Evolutionary conservation across 2,113 vertebrate species (phyloP).

Genomic region (Muscicapa adusta): DNA sequence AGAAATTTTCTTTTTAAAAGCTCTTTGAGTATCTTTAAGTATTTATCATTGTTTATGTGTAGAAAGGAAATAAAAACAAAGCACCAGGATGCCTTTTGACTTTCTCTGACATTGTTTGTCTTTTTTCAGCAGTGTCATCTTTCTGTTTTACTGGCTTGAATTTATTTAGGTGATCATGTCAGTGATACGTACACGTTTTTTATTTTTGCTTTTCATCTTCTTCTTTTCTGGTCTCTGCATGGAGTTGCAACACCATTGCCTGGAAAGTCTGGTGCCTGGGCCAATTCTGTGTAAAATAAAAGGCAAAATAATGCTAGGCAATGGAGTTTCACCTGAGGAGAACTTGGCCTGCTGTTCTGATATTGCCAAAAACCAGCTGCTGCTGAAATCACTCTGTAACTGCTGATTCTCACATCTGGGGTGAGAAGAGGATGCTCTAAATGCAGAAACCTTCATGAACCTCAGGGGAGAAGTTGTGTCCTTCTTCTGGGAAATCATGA

Average conservation of each 20-base stretch:
- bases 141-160: neutral
- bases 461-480: neutral
- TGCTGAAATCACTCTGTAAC: neutral
- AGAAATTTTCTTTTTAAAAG: neutral
- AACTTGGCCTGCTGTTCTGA: neutral
- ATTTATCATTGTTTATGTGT: neutral
- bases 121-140: accelerated
- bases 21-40: neutral
- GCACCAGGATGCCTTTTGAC: neutral
- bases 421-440: neutral
- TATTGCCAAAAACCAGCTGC: neutral
- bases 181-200: neutral
- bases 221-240: neutral
- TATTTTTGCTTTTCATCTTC: neutral
- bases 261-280: neutral
- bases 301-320: neutral
- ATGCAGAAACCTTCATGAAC: neutral
- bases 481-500: neutral
- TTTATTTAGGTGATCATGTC: neutral
- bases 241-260: neutral
- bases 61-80: neutral
- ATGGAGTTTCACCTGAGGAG: neutral
- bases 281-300: neutral
- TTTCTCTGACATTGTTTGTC: neutral
- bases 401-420: neutral